Conservation (phyloP, 2,113 vertebrate species). For the Engystomops pustulosus region DNA sequence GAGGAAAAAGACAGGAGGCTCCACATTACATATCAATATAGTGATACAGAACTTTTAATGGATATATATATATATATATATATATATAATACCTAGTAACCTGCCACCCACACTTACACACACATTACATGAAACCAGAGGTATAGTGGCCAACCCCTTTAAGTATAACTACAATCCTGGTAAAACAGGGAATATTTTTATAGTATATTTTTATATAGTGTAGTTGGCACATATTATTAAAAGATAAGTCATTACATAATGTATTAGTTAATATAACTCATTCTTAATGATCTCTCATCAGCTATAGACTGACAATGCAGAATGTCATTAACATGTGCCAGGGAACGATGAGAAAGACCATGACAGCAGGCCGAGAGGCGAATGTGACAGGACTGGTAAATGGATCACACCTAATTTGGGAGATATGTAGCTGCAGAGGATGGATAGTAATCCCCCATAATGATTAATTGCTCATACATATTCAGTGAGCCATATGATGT, state of each 20-base stretch:
- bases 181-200: neutral
- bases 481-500: slow-evolving; percentile 47
- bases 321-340: slow-evolving; percentile 24
- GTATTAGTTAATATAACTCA: neutral
- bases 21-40: no score
- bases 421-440: slow-evolving; percentile 38
- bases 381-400: slow-evolving; percentile 44
- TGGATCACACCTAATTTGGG: slow-evolving; percentile 35
- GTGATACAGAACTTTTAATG: no score
- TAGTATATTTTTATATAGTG: neutral
- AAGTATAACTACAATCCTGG: neutral
- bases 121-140: no score
- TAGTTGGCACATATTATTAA: neutral
- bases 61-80: no score
- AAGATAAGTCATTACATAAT: slow-evolving; percentile 26
- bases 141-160: no score
- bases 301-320: slow-evolving; percentile 20
- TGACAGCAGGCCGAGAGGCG: neutral
- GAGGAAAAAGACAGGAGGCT: no score
- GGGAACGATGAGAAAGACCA: slow-evolving; percentile 7
- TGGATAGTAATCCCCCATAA: slow-evolving; percentile 39
- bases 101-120: no score
- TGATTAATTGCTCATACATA: slow-evolving; percentile 52
- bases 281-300: slow-evolving; percentile 8
- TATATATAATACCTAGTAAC: no score